Conservation (phyloP, 2,888 invertebrate genomes). For the Trachelus tabidus region DNA sequence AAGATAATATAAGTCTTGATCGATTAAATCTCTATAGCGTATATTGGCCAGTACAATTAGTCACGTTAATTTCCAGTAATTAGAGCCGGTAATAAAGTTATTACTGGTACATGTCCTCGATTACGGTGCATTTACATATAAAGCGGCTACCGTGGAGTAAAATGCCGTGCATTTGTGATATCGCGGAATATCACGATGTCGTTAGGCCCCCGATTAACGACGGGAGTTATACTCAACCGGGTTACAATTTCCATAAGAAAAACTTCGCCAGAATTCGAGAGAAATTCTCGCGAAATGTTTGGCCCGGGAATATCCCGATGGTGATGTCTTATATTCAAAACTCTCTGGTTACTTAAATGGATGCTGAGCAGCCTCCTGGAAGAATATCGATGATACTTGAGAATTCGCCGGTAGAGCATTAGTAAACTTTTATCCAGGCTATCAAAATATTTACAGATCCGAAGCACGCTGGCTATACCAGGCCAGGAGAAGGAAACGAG, state of each 20-base stretch:
- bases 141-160: slow-evolving; percentile 41
- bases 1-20: slow-evolving; percentile 16
- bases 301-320: neutral
- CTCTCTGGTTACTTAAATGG: slow-evolving; percentile 32
- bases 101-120: slow-evolving; percentile 54
- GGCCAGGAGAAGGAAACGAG: neutral
- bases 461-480: slow-evolving; percentile 1
- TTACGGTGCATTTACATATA: slow-evolving; percentile 55
- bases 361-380: slow-evolving; percentile 28
- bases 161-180: neutral
- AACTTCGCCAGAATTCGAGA: neutral
- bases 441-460: slow-evolving; percentile 35
- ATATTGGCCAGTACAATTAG: slow-evolving; percentile 40
- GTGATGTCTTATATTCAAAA: neutral
- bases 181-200: neutral
- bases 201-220: neutral
- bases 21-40: slow-evolving; percentile 52
- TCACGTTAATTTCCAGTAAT: slow-evolving; percentile 54
- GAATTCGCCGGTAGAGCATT: slow-evolving; percentile 23
- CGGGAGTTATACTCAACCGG: neutral
- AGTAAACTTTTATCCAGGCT: slow-evolving; percentile 39
- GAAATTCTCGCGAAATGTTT: neutral
- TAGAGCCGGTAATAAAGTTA: slow-evolving; percentile 57
- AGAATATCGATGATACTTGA: slow-evolving; percentile 50
- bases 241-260: neutral